Base-by-base conservation (phyloP, 2,888 invertebrate species). In the Ophioninae sp. region DNA sequence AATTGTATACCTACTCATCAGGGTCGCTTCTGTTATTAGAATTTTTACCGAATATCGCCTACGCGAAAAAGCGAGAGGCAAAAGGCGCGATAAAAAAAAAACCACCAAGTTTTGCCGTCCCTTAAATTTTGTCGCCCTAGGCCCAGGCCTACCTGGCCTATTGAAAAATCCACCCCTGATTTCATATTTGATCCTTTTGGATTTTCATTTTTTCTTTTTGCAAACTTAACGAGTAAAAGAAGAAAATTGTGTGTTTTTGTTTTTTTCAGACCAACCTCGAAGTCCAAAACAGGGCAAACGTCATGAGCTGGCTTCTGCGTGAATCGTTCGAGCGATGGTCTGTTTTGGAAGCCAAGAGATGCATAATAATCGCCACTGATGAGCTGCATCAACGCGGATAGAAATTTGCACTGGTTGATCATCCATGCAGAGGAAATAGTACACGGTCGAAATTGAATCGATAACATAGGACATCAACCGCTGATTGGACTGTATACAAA, bases 401-500 rank as follows among this genome's bases (percentile, higher is more conserved):
- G 68, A 76, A 74, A 37, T 64, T 30, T 23, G 41, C 76, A 23
- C 59, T 68, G 41, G 67, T 2, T 20, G n/a, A 41, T 68, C 41
- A 9, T 59, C 22, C 22, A 9, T 67, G 10, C 22, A 58, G 37
- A 41, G 30, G 8, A 68, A 77, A 67, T 22, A 37, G 67, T 73
- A 63, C 30, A 72, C 59, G 37, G 5, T 20, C 13, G 37, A n/a
- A 8, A 20, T 30, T 79, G 13, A 0, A 23, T 61, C 51, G 73
- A 81, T 78, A 73, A 79, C 41, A 79, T 65, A 44, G 58, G 44
- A 63, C 39, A 20, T 13, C 58, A 59, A 59, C 20, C 22, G 9
- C 2, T 22, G 20, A 59, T 59, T 13, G 8, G 59, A 20, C 3
- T 51, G 51, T 51, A 51, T 51, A 51, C n/a, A 37, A 71, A 65